These are phyloP conservation scores for Drosophila glabriapex DNA, from an alignment of 2,888 invertebrate genomes.

Conservation along the genomic window DNA sequence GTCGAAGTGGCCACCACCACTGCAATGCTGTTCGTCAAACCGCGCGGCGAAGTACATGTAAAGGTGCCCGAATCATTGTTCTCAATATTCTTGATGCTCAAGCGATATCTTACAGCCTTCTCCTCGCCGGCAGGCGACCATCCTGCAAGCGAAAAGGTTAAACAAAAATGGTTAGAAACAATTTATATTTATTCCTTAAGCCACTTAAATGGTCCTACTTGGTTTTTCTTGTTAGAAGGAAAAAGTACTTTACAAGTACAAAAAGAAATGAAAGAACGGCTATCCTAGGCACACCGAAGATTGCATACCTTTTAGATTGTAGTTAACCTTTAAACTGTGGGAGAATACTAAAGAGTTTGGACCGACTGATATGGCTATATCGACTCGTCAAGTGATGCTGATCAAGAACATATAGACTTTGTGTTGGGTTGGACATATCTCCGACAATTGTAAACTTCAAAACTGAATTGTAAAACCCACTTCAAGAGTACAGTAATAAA, in stretches of 20 bases:
- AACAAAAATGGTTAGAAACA: neutral
- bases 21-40: constrained; percentile 88
- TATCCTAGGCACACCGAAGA: neutral
- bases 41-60: constrained; percentile 93
- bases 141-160: constrained; percentile 66
- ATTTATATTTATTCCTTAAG: neutral
- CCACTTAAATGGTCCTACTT: neutral
- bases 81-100: constrained; percentile 93
- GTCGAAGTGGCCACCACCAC: constrained; percentile 89
- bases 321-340: neutral
- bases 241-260: neutral
- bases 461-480: neutral
- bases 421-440: neutral
- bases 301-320: neutral
- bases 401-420: neutral
- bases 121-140: constrained; percentile 87
- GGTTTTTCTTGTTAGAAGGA: neutral
- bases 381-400: neutral
- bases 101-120: constrained; percentile 92
- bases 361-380: neutral
- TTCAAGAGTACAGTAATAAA: neutral
- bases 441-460: neutral
- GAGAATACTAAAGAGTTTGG: neutral
- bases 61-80: constrained; percentile 93
- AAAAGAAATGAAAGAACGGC: neutral